Conservation (phyloP, 2,113 vertebrate genomes). For the Sigmodon hispidus region DNA sequence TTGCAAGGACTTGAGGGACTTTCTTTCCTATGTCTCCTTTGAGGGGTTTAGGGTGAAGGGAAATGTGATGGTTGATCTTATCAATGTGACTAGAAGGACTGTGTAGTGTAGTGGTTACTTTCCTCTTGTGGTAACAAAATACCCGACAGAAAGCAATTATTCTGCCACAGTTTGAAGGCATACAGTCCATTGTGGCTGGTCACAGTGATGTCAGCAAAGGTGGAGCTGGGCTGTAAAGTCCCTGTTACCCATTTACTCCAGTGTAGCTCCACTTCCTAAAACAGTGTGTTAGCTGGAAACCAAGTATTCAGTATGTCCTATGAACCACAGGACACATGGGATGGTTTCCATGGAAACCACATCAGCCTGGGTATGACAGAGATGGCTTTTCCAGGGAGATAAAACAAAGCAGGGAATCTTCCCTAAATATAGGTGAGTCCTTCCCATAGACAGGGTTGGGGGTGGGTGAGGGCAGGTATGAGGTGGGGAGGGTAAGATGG, state of each 20-base stretch:
- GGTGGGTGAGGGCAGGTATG: too few species aligned
- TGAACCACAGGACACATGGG: neutral
- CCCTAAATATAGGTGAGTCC: neutral
- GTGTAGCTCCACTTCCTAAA: neutral
- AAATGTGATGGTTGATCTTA: neutral
- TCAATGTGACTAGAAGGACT: rapidly evolving
- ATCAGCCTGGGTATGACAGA: too few species aligned
- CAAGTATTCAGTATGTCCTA: neutral
- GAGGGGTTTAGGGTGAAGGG: neutral
- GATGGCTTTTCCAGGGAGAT: neutral
- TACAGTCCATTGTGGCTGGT: neutral
- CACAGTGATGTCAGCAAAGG: neutral
- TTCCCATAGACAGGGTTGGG: too few species aligned
- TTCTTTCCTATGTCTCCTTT: neutral
- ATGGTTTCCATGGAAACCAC: neutral
- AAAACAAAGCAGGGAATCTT: neutral
- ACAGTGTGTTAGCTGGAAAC: neutral
- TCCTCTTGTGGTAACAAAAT: neutral
- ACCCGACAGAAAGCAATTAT: neutral
- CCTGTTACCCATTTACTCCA: rapidly evolving
- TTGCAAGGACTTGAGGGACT: neutral
- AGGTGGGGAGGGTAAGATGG: too few species aligned
- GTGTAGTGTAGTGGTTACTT: rapidly evolving
- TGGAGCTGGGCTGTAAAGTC: neutral
- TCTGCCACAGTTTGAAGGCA: neutral